phyloP scores from a whole-genome alignment of 2,888 invertebrate species.

The Pseudeuparius sepicola region DNA sequence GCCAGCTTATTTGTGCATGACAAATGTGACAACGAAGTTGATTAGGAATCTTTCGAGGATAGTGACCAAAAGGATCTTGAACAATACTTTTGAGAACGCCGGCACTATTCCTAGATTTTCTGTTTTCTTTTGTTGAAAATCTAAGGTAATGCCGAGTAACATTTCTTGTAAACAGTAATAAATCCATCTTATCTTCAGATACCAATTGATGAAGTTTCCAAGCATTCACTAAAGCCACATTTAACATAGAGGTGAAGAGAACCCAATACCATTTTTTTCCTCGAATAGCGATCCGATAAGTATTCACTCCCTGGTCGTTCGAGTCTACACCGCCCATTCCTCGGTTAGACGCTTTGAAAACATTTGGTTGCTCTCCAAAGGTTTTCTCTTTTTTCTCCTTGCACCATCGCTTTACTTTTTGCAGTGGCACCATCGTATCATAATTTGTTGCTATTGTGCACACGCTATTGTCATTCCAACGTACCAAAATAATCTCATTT shows the following conservation, averaged over 20 bases:
- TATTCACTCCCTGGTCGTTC: conserved; percentile 13
- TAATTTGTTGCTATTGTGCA: conserved; percentile 11
- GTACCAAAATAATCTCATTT: neutral
- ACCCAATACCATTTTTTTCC: conserved; percentile 16
- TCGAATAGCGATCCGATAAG: conserved; percentile 12
- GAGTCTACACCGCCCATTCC: conserved; percentile 19
- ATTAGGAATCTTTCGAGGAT: neutral
- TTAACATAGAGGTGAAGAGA: conserved; percentile 12
- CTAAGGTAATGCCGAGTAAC: conserved; percentile 7
- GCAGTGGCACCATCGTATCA: conserved; percentile 10
- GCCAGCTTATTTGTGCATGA: conserved; percentile 1
- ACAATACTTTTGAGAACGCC: too few relatives aligned
- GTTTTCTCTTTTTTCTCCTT: conserved; percentile 15
- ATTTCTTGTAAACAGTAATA: conserved; percentile 10
- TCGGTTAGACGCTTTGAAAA: conserved; percentile 16
- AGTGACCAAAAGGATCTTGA: neutral
- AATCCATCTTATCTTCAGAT: conserved; percentile 9
- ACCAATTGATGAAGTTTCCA: conserved; percentile 10
- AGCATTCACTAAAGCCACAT: conserved; percentile 11
- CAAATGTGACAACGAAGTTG: neutral
- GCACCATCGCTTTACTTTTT: conserved; percentile 16
- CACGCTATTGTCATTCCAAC: conserved; percentile 4
- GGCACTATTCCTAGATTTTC: too few relatives aligned
- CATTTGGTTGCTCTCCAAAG: conserved; percentile 15
- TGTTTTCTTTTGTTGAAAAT: too few relatives aligned